Base-by-base conservation (phyloP, 2,113 vertebrate genomes). In the Arothron firmamentum region DNA sequence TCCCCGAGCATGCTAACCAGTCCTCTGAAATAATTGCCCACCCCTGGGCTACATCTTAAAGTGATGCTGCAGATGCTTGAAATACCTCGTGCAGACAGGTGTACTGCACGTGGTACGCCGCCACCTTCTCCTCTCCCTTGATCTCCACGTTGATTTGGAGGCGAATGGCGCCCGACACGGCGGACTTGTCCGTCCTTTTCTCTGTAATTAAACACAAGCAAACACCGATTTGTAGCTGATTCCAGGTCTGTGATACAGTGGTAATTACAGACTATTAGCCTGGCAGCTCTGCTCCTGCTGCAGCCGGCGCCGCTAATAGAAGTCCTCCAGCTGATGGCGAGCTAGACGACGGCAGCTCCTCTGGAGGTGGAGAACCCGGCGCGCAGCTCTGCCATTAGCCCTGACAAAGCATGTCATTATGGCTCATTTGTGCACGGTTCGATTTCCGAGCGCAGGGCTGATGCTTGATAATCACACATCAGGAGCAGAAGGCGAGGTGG, bases 81-180 rank as follows among this genome's bases (percentile, higher is more conserved):
- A 41, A 19, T 89, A 98, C 96, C 94, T 98, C 96, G 41, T 98
- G 96, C 76, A 98, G 91, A 81, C 94, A 98, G 15, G 95, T 98
- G 81, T 98, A 98, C 85, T 98, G 96, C 65, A 97, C 84, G 0
- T 98, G 96, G 77, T 98, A 98, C 0, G 96, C 92, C 19, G 96
- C 96, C 70, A 98, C 96, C 70, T 98, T 98, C 90, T 98, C 96
- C 75, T 98, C 96, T 57, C 96, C 96, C 82, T 98, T 98, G 83
- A 98, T 98, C 88, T 98, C 96, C 75, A 98, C 94, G 0, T 81
- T 98, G 86, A 98, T 98, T 51, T 97, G 96, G 11, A 98, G 90
- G 67, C 96, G 94, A 79, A 98, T 96, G 71, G 96, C 96, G 7
- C 96, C 96, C 0, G 96, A 98, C 60, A 98, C 96, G 0, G 96